Base-by-base conservation (phyloP, 2,113 vertebrate species). In the Dasypus novemcinctus region DNA sequence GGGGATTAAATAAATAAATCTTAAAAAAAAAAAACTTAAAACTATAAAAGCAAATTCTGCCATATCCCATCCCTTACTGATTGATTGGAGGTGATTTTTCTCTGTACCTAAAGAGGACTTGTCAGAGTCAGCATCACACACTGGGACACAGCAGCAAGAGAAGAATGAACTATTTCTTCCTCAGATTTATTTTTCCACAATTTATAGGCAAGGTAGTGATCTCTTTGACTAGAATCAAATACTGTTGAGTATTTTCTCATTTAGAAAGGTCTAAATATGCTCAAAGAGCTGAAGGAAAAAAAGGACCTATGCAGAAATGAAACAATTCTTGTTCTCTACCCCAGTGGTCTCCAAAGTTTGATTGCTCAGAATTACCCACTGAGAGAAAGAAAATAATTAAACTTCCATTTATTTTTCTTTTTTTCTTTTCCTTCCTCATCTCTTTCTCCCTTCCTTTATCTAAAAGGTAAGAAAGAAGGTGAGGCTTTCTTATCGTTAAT, bases 21-120 rank as follows among this genome's bases (percentile, higher is more conserved):
- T n/a, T n/a, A n/a, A n/a, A n/a, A n/a, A n/a, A 69, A 49, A 84
- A 87, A 69, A 71, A 57, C 25, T 89, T 86, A 63, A 95, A 87
- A 86, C 52, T 41, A 7, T 76, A 76, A 93, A 43, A 83, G 15
- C 41, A 88, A 71, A 43, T 46, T 20, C 17, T 87, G 33, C 25
- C 38, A 71, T 84, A 82, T 93, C 61, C 18, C 36, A 38, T 81
- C 80, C 59, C 38, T 92, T 46, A 57, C 27, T 87, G 3, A 38
- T 68, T 7, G 78, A 27, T 59, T 93, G 25, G 17, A 76, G 14
- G 7, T 90, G 18, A 41, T 78, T 59, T 33, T 33, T 11, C 52
- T 80, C 36, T 80, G 1, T 93, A 74, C 33, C 75, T 38, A 33
- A 61, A n/a, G 43, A 94, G 31, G 66, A 93, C 31, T 84, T 84